These are phyloP conservation scores for Hypercompe scribonia DNA, from an alignment of 2,888 invertebrate genomes.

Conservation along the genomic window DNA sequence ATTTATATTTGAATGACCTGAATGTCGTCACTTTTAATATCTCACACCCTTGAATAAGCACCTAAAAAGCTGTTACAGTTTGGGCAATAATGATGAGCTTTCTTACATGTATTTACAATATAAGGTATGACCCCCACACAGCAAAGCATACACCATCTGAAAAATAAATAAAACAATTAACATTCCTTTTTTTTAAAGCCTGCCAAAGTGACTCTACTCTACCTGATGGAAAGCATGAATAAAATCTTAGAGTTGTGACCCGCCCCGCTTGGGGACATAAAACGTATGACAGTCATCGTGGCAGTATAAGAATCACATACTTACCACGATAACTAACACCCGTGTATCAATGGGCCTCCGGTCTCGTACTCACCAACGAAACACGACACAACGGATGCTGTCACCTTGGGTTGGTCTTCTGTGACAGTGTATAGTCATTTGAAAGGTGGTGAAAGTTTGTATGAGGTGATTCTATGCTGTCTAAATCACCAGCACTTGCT, in stretches of 20 bases:
- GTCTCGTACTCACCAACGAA: too few relatives aligned
- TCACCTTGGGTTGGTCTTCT: too few relatives aligned
- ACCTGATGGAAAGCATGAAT: too few relatives aligned
- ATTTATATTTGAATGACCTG: background rate
- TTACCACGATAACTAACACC: too few relatives aligned
- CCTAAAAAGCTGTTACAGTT: slow-evolving; percentile 75
- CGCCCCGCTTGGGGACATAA: too few relatives aligned
- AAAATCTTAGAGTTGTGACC: too few relatives aligned
- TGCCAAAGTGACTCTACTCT: too few relatives aligned
- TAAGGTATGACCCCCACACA: slow-evolving; percentile 79
- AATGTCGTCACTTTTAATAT: background rate
- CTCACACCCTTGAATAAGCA: slow-evolving; percentile 64
- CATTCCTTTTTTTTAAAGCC: background rate
- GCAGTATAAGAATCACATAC: too few relatives aligned
- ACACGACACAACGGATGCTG: too few relatives aligned
- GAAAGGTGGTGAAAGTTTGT: background rate
- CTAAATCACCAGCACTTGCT: background rate
- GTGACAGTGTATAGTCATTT: too few relatives aligned
- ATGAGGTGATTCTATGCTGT: background rate
- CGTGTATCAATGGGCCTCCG: too few relatives aligned
- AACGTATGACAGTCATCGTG: too few relatives aligned
- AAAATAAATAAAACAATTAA: slow-evolving; percentile 45
- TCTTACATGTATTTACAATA: slow-evolving; percentile 69
- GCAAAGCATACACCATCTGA: slow-evolving; percentile 80
- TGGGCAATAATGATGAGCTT: slow-evolving; percentile 76